Percentiles rank a stretch among this genome's conserved stretches.
Conservation (phyloP, 2,113 vertebrate species). For the Gymnocephalus cernua region DNA sequence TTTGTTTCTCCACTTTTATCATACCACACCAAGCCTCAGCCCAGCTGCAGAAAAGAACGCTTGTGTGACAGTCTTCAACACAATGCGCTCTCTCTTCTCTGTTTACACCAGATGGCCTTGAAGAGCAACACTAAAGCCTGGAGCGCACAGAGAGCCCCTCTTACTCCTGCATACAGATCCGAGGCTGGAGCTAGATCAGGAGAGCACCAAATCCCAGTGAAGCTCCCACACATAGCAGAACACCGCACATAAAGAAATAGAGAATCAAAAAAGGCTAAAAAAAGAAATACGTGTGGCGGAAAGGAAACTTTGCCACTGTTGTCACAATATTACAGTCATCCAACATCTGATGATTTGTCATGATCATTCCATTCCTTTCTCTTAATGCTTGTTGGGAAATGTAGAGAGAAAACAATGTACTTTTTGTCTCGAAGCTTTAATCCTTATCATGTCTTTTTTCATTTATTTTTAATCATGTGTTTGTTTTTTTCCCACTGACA, state of each 20-base stretch:
- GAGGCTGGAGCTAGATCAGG: constrained; percentile 13
- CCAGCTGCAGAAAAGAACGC: neutral
- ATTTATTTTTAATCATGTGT: no score
- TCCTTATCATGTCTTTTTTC: neutral
- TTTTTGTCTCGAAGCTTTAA: neutral
- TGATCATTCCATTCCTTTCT: neutral
- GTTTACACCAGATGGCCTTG: constrained; percentile 60
- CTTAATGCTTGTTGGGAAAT: neutral
- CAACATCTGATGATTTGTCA: neutral
- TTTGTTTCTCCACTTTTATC: neutral
- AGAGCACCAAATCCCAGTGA: constrained; percentile 13
- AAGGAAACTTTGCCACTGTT: neutral
- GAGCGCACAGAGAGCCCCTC: constrained; percentile 28
- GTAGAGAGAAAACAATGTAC: neutral
- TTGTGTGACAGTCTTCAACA: constrained; percentile 2
- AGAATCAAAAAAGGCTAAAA: neutral
- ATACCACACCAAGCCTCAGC: neutral
- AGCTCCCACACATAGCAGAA: constrained; percentile 57
- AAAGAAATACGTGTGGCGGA: neutral
- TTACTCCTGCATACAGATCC: constrained; percentile 27
- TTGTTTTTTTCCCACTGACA: neutral
- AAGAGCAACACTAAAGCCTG: constrained; percentile 27
- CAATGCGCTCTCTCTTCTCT: constrained; percentile 15
- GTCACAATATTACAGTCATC: neutral
- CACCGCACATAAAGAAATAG: neutral